Evolutionary conservation across 2,113 vertebrate genomes (phyloP), one percentile per base, ranked within the genome.

Genomic region (Toxostoma redivivum): DNA sequence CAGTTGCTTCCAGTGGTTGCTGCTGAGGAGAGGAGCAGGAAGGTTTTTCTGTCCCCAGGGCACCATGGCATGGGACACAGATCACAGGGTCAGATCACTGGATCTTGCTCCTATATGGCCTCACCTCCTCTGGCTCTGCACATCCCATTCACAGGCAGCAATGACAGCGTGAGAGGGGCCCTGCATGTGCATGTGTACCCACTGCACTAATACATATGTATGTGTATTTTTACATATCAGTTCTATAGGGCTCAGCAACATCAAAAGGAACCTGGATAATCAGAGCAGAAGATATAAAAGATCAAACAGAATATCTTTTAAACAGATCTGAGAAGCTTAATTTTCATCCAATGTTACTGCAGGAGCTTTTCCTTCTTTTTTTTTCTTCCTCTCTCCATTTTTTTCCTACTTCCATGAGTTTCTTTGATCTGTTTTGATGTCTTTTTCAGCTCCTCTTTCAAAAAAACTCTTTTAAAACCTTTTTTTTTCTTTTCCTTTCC

Each of bases 381-480:
- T 82, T 91, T 91, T 91, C 60, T 18, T 47, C 40, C 77, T 56
- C 73, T 76, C 56, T 50, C 47, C 38, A 33, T 44, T 77, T 92
- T 96, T 82, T 88, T 35, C 78, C 71, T 76, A 90, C 92, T 97
- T 97, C 95, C 95, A 90, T 95, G 97, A 90, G 86, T 95, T 95
- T 94, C 97, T 98, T 98, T 98, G 96, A 98, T 98, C 97, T 97
- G 95, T 97, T 98, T 97, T 98, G 98, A 98, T 97, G 96, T 98
- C 97, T 98, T 97, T 97, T 97, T 97, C 96, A 94, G 92, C 84
- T 94, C 47, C 81, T 89, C 79, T 98, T 97, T 95, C 88, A 95
- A 97, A 97, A 96, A 97, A 96, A 72, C 38, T 96, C 88, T 97
- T 98, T 92, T 91, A 92, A 94, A 95, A 69, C 5, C 7, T 28